Evolutionary conservation across 2,113 vertebrate species (phyloP).

Genomic region (Hystrix brachyura): DNA sequence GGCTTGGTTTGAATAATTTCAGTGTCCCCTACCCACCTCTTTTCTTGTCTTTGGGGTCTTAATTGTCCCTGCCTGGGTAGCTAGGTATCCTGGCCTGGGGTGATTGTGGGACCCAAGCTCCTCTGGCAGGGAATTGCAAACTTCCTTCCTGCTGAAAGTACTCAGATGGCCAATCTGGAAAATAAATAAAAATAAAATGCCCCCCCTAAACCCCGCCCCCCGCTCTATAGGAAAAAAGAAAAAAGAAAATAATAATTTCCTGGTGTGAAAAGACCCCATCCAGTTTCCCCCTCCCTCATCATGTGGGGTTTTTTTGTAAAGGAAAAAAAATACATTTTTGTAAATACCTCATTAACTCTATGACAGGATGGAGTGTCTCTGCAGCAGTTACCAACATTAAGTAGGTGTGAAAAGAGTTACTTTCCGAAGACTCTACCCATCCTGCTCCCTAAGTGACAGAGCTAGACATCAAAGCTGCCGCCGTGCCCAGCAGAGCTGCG

Average conservation of each 20-base stretch:
- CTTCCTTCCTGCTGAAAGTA: slow-evolving; percentile 11
- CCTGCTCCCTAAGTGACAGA: slow-evolving; percentile 75
- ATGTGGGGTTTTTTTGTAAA: slow-evolving; percentile 52
- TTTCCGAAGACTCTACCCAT: slow-evolving; percentile 76
- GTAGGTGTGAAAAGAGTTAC: slow-evolving; percentile 86
- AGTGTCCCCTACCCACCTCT: not conserved
- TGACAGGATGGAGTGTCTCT: slow-evolving; percentile 76
- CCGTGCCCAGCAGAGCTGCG: slow-evolving; percentile 60
- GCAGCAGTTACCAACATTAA: slow-evolving; percentile 83
- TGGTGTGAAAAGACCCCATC: slow-evolving; percentile 68
- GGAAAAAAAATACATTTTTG: slow-evolving; percentile 82
- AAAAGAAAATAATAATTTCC: slow-evolving; percentile 56
- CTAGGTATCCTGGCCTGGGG: not conserved
- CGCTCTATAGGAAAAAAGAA: not conserved
- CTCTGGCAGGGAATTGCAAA: not conserved
- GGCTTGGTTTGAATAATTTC: not conserved
- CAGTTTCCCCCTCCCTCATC: slow-evolving; percentile 42
- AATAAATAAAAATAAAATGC: not conserved
- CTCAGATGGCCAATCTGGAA: slow-evolving; percentile 30
- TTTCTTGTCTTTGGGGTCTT: not conserved
- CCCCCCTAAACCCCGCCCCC: not conserved
- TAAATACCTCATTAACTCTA: slow-evolving; percentile 86
- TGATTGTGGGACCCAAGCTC: not conserved
- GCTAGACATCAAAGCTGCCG: slow-evolving; percentile 80
- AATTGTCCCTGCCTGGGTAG: not conserved